A percentile compares a stretch with the other conserved stretches of the same genome.
Conservation (phyloP, 1,140 invertebrate species). For the Meteorus sp. region DNA sequence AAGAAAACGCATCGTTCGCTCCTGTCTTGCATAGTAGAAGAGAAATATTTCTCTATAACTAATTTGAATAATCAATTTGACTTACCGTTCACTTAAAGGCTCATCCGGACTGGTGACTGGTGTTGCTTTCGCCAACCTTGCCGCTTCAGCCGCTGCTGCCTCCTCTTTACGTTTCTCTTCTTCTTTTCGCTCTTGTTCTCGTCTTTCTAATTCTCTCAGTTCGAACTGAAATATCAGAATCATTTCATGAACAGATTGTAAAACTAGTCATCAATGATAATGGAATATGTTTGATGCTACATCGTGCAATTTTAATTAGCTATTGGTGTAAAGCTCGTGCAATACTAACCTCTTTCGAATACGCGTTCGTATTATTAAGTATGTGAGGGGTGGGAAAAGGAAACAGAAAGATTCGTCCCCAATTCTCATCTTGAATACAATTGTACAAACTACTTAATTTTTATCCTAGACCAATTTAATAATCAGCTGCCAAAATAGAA, state of each 20-base stretch:
- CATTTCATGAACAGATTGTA: too few species aligned
- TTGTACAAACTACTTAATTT: neutral
- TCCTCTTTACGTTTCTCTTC: constrained; percentile 72
- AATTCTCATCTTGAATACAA: too few species aligned
- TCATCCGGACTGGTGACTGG: constrained; percentile 64
- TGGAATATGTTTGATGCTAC: neutral
- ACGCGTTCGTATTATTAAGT: too few species aligned
- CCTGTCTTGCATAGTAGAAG: neutral
- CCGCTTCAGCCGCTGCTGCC: constrained; percentile 70
- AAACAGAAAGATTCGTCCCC: too few species aligned
- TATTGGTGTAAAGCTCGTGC: neutral
- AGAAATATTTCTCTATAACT: neutral
- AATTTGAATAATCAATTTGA: neutral
- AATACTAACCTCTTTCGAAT: neutral
- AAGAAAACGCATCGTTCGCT: neutral
- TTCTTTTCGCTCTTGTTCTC: constrained; percentile 78
- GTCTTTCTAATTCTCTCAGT: constrained; percentile 91
- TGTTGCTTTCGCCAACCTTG: constrained; percentile 58
- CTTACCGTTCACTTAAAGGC: constrained; percentile 60
- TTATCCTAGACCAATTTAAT: neutral
- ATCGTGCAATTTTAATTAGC: neutral
- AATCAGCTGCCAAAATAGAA: neutral
- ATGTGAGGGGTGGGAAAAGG: too few species aligned
- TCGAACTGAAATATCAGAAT: constrained; percentile 80
- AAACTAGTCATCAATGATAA: neutral